Conservation (phyloP, 2,113 vertebrate genomes). For the Chionodraco myersi region DNA sequence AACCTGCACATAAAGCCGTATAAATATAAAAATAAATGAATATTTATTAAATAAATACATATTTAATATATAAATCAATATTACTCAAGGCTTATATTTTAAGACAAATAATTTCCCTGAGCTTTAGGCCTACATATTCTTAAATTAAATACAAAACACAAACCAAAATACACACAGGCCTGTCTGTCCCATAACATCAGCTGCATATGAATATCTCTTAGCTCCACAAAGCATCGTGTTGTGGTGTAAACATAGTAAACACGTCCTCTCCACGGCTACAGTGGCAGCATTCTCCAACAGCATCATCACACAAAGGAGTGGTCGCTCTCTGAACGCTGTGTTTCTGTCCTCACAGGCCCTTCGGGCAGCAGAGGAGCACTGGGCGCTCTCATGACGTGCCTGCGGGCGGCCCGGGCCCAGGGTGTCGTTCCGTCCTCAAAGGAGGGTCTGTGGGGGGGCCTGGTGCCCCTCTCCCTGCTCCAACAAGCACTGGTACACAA, state of each 20-base stretch:
- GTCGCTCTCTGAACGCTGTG: no score
- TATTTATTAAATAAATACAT: no score
- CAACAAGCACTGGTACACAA: slow-evolving; percentile 92
- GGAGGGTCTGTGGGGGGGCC: slow-evolving; percentile 82
- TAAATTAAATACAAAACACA: no score
- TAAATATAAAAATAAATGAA: no score
- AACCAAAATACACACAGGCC: no score
- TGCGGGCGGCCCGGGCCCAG: slow-evolving; percentile 91
- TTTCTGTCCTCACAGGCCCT: slow-evolving; percentile 61
- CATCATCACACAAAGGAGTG: background rate
- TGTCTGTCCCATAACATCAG: background rate
- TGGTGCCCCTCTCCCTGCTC: slow-evolving; percentile 86
- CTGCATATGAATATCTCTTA: background rate
- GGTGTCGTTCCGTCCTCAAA: slow-evolving; percentile 85
- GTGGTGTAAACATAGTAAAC: background rate
- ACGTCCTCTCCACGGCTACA: no score
- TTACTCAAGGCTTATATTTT: no score
- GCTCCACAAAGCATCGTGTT: background rate
- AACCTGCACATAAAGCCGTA: no score
- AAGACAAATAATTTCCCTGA: no score
- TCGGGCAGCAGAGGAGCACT: slow-evolving; percentile 86
- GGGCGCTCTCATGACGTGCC: slow-evolving; percentile 93
- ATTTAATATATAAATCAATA: no score
- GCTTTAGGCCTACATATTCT: no score
- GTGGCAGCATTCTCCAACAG: no score